Percentiles rank a stretch among this genome's conserved stretches.
phyloP scores from a whole-genome alignment of 2,797 vertebrate species.

The Leptoclinus maculatus region DNA sequence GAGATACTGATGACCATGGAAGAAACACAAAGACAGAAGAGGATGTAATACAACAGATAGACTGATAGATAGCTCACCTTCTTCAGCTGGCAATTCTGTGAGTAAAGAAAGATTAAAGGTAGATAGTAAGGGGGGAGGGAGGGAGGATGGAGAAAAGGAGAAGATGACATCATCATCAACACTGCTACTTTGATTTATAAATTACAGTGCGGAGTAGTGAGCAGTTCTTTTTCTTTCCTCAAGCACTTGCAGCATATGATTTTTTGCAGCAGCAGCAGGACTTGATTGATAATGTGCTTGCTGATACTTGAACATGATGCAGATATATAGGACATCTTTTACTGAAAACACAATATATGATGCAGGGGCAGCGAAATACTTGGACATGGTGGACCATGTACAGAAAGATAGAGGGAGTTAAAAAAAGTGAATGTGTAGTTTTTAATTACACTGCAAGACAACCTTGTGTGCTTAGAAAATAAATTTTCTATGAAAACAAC shows the following conservation, averaged over 20 bases:
- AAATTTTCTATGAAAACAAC: not conserved
- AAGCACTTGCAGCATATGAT: not conserved
- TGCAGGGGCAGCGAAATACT: not conserved
- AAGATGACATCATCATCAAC: not conserved
- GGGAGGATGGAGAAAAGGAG: not conserved
- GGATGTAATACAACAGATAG: not conserved
- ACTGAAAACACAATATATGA: not conserved
- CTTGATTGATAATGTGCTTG: not conserved
- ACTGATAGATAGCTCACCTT: conserved; percentile 72
- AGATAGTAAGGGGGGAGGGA: conserved; percentile 12
- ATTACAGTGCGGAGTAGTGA: not conserved
- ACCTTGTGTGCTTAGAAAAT: not conserved
- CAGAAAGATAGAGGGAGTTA: too few relatives aligned
- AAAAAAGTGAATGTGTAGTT: not conserved
- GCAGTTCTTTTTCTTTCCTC: not conserved
- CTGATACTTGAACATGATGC: not conserved
- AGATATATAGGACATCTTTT: not conserved
- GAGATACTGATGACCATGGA: not conserved
- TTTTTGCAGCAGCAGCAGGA: not conserved
- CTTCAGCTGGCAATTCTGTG: conserved; percentile 85
- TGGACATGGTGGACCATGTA: not conserved
- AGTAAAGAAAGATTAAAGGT: conserved; percentile 10
- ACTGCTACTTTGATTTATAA: not conserved
- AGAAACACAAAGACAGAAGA: not conserved
- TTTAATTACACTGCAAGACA: not conserved